Evolutionary conservation across 2,113 vertebrate genomes (phyloP).

Genomic region (Psophia crepitans): DNA sequence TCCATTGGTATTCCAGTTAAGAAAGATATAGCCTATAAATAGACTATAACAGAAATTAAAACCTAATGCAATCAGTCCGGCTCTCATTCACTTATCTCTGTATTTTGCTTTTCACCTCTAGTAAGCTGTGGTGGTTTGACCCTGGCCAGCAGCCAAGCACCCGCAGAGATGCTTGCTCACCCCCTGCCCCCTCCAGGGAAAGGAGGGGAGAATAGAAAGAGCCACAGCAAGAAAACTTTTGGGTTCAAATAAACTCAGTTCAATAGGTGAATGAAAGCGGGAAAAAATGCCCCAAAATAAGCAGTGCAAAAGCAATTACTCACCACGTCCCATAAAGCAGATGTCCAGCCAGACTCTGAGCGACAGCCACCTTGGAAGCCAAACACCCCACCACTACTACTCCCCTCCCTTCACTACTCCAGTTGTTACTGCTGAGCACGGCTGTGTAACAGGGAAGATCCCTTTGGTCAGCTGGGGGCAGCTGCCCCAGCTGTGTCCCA

Average conservation of each 20-base stretch:
- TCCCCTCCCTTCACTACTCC: not conserved
- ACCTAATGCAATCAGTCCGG: not conserved
- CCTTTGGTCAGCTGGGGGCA: not conserved
- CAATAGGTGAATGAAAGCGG: not conserved
- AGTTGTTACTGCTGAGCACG: not conserved
- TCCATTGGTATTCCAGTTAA: not conserved
- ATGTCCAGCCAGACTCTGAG: not conserved
- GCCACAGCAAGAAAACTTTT: not conserved
- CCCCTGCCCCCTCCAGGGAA: rapidly evolving
- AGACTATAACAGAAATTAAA: not conserved
- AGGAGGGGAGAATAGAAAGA: not conserved
- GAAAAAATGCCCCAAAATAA: not conserved
- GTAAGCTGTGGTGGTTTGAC: not conserved
- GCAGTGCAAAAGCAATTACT: not conserved
- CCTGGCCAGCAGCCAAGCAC: not conserved
- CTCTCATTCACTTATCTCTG: not conserved
- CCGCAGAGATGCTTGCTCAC: not conserved
- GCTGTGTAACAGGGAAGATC: rapidly evolving
- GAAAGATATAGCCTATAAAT: not conserved
- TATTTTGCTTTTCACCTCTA: not conserved
- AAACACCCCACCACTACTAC: not conserved
- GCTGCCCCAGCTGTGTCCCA: not conserved
- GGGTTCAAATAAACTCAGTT: not conserved
- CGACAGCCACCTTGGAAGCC: not conserved
- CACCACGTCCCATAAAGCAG: not conserved